Conservation (phyloP, 1,140 invertebrate genomes). For the Zaprionus davidi region DNA sequence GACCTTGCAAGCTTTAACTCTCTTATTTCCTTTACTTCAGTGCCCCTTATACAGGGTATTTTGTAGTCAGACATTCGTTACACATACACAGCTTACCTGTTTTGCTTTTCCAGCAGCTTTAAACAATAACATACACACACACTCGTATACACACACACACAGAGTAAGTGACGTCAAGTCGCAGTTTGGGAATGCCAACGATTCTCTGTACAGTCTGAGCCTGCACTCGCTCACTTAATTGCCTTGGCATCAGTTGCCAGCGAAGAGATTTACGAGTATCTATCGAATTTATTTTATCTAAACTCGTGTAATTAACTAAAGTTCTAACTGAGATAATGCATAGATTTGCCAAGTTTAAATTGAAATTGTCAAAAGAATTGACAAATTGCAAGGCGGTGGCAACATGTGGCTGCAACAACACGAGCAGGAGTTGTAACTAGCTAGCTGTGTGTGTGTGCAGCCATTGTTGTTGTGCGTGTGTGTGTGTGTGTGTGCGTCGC, state of each 20-base stretch:
- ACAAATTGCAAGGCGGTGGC: slow-evolving; percentile 32
- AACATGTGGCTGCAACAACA: slow-evolving; percentile 32
- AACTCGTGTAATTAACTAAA: slow-evolving; percentile 33
- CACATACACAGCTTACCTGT: not conserved
- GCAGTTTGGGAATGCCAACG: slow-evolving; percentile 7
- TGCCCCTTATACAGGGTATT: slow-evolving; percentile 7
- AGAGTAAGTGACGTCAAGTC: slow-evolving; percentile 30
- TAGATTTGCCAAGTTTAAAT: not conserved
- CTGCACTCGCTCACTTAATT: slow-evolving; percentile 8
- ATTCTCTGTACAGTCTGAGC: slow-evolving; percentile 35
- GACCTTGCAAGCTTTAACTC: no score
- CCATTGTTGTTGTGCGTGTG: slow-evolving; percentile 3
- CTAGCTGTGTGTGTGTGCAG: slow-evolving; percentile 6
- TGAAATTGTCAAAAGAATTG: slow-evolving; percentile 14
- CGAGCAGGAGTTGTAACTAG: not conserved
- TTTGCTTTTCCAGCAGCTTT: slow-evolving; percentile 15
- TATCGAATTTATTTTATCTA: slow-evolving; percentile 23
- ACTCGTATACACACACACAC: not conserved
- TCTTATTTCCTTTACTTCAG: not conserved
- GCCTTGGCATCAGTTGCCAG: not conserved
- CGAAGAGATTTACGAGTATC: not conserved
- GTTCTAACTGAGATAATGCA: slow-evolving; percentile 9
- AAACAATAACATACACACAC: slow-evolving; percentile 15
- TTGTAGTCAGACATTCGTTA: not conserved
- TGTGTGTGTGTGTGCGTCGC: slow-evolving; percentile 39